Base-by-base conservation (phyloP, 1,140 invertebrate genomes). In the Proctacanthus coquilletti region DNA sequence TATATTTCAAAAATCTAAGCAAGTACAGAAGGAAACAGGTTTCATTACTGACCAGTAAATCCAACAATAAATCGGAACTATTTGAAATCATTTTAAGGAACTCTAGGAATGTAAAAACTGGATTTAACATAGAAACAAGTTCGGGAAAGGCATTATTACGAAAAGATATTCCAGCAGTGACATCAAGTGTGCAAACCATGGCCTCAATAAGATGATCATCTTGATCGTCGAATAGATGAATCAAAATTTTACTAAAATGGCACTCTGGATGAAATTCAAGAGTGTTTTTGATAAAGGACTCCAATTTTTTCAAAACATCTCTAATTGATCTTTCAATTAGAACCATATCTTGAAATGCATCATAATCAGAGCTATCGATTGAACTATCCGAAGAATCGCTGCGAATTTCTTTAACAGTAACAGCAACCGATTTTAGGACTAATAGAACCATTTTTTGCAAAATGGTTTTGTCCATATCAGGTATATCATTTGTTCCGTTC, bases 121-220 rank as follows among this genome's bases (percentile, higher is more conserved):
- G 85, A 65, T 80, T 84, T 27, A 89, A 61, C 70, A 84, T 82
- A 3, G 72, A 71, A 41, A 80, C 74, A 29, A 84, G 64, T 51
- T 83, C 78, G 19, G 77, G 77, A 46, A 78, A 80, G 17, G 77
- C 71, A 4, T 79, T 79, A 49, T 83, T 80, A 31, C 81, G 71
- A 50, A 83, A 82, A 18, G 80, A 82, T 15, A 88, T 72, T 34
- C 83, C 84, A 29, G 82, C 75, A 4, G 80, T 83, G 18, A 88
- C 84, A 56, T 91, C 85, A 20, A 91, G 60, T 27, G 81, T 84
- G 59, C 85, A 91, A 1, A 91, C 80, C 83, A 92, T 85, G n/a
- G 81, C 79, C 64, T 91, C 87, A 18, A 91, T 81, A 36, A 92
- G 56, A 45, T 84, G 84, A 56, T 92, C 86, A 55, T 92, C 86